These are phyloP conservation scores for Agrotis ipsilon DNA, from an alignment of 2,888 invertebrate species.

Conservation along the genomic window DNA sequence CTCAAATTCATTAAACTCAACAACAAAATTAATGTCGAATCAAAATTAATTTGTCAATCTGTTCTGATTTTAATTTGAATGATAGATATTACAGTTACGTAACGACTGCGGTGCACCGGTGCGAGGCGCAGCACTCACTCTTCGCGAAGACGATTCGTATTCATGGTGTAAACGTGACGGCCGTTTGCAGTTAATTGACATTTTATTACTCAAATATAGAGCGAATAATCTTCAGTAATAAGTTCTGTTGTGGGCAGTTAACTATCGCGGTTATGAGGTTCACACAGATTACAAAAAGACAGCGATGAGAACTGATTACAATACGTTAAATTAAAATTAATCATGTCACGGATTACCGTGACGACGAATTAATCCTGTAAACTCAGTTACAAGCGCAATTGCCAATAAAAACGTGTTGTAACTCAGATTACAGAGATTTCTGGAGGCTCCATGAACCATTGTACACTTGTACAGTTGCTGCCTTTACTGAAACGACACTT, in stretches of 20 bases:
- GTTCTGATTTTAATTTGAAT: slow-evolving; percentile 47
- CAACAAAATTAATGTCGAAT: slow-evolving; percentile 47
- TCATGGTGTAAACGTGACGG: slow-evolving; percentile 34
- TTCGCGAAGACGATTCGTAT: slow-evolving; percentile 21
- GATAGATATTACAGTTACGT: slow-evolving; percentile 44
- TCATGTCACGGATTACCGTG: slow-evolving; percentile 9
- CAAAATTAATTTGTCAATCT: slow-evolving; percentile 54
- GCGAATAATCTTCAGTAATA: slow-evolving; percentile 55
- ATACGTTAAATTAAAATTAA: slow-evolving; percentile 19
- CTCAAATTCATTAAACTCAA: slow-evolving; percentile 53
- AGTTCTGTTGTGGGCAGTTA: slow-evolving; percentile 38
- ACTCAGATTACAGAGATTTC: too few species aligned
- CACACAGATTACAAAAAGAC: slow-evolving; percentile 43
- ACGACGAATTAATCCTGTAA: not conserved
- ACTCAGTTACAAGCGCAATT: not conserved
- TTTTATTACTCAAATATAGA: slow-evolving; percentile 55
- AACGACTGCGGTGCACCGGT: slow-evolving; percentile 29
- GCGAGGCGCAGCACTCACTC: slow-evolving; percentile 29
- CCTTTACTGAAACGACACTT: not conserved
- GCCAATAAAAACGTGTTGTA: too few species aligned
- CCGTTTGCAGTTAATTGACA: slow-evolving; percentile 45
- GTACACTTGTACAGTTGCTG: too few species aligned
- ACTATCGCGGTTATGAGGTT: slow-evolving; percentile 48
- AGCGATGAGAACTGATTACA: slow-evolving; percentile 31
- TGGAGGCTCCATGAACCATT: not conserved